Conservation (phyloP, 2,113 vertebrate genomes). For the Bucco capensis region DNA sequence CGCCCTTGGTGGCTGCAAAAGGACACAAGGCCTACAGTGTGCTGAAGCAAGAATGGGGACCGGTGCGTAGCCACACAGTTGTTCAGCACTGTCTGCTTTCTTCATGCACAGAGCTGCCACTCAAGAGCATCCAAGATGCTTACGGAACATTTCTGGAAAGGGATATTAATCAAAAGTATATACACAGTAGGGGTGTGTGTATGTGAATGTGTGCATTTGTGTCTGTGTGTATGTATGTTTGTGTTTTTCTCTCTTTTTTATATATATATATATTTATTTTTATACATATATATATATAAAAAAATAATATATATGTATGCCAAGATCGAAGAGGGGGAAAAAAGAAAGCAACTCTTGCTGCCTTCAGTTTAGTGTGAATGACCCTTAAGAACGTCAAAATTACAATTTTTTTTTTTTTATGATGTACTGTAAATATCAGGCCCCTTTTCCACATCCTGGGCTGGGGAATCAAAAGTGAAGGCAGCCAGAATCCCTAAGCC, state of each 20-base stretch:
- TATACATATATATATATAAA: slow-evolving; percentile 60
- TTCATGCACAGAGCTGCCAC: slow-evolving; percentile 69
- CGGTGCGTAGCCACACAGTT: slow-evolving; percentile 53
- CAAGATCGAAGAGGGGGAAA: background rate
- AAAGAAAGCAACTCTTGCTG: slow-evolving; percentile 20
- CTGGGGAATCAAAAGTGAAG: background rate
- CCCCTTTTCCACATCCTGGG: background rate
- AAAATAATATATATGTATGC: slow-evolving; percentile 49
- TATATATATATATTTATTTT: slow-evolving; percentile 65
- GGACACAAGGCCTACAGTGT: slow-evolving; percentile 52
- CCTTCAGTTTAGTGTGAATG: slow-evolving; percentile 26
- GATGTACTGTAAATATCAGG: slow-evolving; percentile 3
- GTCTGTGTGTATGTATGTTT: slow-evolving; percentile 1
- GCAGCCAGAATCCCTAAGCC: slow-evolving; percentile 2
- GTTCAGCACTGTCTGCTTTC: slow-evolving; percentile 62
- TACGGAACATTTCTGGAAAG: slow-evolving; percentile 71
- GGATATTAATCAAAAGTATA: slow-evolving; percentile 74
- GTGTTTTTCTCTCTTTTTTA: slow-evolving; percentile 27
- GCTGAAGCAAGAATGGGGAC: slow-evolving; percentile 66
- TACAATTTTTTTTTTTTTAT: background rate
- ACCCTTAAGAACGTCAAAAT: background rate
- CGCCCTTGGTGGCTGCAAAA: slow-evolving; percentile 60
- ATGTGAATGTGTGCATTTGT: slow-evolving; percentile 26
- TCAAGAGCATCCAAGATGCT: slow-evolving; percentile 69
- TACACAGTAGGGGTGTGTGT: slow-evolving; percentile 48